Percentiles rank a stretch among this genome's conserved stretches.
These are phyloP conservation scores for Corythoichthys haematopterus DNA, from an alignment of 2,113 vertebrate species.

Conservation along the genomic window DNA sequence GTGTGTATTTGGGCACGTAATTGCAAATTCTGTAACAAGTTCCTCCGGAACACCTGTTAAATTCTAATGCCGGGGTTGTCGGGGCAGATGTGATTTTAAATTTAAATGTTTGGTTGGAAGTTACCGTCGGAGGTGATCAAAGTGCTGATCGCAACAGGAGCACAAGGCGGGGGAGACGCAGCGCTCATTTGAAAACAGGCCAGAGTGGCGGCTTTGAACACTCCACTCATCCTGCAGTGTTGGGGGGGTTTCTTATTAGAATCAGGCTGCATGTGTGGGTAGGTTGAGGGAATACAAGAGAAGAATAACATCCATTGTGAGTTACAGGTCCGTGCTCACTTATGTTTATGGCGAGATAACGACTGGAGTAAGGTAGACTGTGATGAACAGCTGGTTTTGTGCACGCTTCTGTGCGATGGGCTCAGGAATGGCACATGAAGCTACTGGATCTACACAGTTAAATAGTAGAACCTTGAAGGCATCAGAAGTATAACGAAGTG, in stretches of 20 bases:
- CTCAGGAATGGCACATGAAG: background rate
- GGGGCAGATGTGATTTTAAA: constrained; percentile 71
- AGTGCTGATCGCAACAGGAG: constrained; percentile 61
- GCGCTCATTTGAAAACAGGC: constrained; percentile 63
- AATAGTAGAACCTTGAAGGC: background rate
- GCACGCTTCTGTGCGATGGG: background rate
- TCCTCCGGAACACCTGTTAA: constrained; percentile 69
- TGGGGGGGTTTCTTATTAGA: constrained; percentile 1
- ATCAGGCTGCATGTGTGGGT: constrained; percentile 5
- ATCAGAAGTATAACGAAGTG: background rate
- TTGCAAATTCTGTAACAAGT: constrained; percentile 72
- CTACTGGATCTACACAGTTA: background rate
- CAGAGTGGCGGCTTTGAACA: constrained; percentile 66
- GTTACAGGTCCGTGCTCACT: constrained; percentile 42
- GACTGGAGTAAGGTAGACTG: background rate
- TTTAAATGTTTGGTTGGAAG: constrained; percentile 72
- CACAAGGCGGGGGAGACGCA: constrained; percentile 27
- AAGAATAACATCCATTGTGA: constrained; percentile 60
- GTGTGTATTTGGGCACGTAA: constrained; percentile 58
- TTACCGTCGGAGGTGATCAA: constrained; percentile 66
- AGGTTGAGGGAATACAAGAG: constrained; percentile 9
- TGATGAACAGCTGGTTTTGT: background rate
- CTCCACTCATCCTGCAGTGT: constrained; percentile 51
- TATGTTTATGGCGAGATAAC: constrained; percentile 41
- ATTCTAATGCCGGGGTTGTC: constrained; percentile 70